phyloP scores from a whole-genome alignment of 53 echinoderm and acorn worm species.

The Hippasteria phrygiana region DNA sequence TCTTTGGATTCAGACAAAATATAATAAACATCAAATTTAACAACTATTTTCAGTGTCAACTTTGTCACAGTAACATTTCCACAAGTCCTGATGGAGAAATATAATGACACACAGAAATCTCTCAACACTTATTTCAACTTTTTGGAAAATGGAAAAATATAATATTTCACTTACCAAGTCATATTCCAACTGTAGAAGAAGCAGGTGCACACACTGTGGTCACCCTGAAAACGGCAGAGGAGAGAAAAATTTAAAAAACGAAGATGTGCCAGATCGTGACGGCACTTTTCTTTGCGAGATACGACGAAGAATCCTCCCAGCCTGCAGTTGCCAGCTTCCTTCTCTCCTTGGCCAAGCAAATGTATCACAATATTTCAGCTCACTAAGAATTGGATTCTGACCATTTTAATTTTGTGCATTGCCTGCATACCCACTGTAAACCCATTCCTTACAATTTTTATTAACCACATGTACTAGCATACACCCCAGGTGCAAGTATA shows the following conservation, averaged over 20 bases:
- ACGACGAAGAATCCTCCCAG: neutral
- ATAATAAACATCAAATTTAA: neutral
- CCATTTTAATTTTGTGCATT: conserved; percentile 55
- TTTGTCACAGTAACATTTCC: no score
- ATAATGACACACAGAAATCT: neutral
- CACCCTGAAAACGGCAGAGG: neutral
- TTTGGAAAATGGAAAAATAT: neutral
- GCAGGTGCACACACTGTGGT: neutral
- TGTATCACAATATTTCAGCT: conserved; percentile 34
- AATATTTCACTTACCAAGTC: conserved; percentile 44
- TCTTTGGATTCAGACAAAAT: no score
- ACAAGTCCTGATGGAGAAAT: neutral
- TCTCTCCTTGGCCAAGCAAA: neutral
- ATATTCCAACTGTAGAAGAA: conserved; percentile 9
- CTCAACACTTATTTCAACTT: neutral
- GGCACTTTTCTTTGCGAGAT: neutral
- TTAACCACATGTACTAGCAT: conserved; percentile 56
- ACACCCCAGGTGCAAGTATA: conserved; percentile 11
- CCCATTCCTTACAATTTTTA: conserved; percentile 39
- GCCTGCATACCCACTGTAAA: conserved; percentile 22
- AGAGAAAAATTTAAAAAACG: conserved; percentile 11
- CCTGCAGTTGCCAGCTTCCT: neutral
- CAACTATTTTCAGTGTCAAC: neutral
- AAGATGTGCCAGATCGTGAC: neutral
- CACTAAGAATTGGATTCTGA: neutral